A percentile compares a stretch with the other conserved stretches of the same genome.
Evolutionary conservation across 2,888 invertebrate species (phyloP).

Genomic region (Tuberolachnus salignus): DNA sequence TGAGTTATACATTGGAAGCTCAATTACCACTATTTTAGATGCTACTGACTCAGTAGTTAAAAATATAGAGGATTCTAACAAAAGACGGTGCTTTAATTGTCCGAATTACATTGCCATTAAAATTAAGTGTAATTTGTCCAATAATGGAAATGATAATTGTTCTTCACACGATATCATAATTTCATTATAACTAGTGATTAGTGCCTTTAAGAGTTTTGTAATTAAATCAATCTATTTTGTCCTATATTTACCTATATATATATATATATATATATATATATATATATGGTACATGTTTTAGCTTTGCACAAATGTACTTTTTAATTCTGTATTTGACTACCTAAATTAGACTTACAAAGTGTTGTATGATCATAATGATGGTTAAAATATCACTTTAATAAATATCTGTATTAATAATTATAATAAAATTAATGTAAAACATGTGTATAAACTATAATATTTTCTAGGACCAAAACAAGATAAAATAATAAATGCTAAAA

Average conservation of each 20-base stretch:
- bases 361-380: not conserved
- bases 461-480: no score
- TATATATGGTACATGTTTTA: not conserved
- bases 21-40: not conserved
- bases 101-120: not conserved
- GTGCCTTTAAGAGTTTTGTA: not conserved
- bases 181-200: not conserved
- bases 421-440: conserved; percentile 29
- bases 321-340: conserved; percentile 5
- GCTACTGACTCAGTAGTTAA: conserved; percentile 3
- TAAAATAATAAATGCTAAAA: no score
- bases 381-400: not conserved
- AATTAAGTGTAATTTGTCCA: not conserved
- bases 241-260: not conserved
- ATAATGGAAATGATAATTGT: not conserved
- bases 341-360: conserved; percentile 1
- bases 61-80: not conserved
- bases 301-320: not conserved
- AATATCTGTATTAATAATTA: conserved; percentile 27
- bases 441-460: conserved; percentile 14
- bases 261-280: no score
- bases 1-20: not conserved
- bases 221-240: not conserved
- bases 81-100: not conserved
- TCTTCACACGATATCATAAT: conserved; percentile 13